phyloP scores from a whole-genome alignment of 2,113 vertebrate genomes.

The Litocranius walleri region DNA sequence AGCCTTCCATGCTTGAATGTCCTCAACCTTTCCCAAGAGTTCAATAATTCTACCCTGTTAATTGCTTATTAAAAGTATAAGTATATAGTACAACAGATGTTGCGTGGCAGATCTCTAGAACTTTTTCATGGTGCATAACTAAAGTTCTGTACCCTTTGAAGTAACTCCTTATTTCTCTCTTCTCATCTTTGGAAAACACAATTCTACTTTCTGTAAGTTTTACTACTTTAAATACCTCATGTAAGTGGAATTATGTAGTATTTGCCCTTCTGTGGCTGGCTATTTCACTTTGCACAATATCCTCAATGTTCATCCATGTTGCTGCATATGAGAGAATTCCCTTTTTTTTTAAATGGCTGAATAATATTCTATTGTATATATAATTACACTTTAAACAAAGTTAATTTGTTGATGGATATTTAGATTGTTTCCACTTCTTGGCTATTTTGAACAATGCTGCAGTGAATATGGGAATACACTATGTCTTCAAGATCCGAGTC shows the following conservation, averaged over 20 bases:
- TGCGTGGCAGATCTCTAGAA: not conserved
- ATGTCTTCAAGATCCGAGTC: not conserved
- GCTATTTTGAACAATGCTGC: not conserved
- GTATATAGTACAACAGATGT: not conserved
- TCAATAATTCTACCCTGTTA: not conserved
- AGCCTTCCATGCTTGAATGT: not conserved
- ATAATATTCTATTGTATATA: not conserved
- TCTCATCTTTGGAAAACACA: not conserved
- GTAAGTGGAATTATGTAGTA: not conserved
- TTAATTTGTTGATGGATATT: not conserved
- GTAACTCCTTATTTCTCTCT: not conserved
- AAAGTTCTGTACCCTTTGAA: not conserved
- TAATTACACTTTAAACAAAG: not conserved
- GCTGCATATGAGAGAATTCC: not conserved
- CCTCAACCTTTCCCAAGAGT: not conserved
- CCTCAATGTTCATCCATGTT: not conserved
- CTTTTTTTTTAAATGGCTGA: not conserved
- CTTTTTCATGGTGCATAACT: not conserved
- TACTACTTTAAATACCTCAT: not conserved
- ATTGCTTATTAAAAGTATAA: not conserved
- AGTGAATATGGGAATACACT: not conserved
- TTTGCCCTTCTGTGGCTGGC: not conserved
- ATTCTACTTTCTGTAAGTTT: not conserved
- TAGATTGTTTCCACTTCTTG: not conserved
- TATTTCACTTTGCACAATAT: not conserved